These are phyloP conservation scores for Phengaris arion DNA, from an alignment of 2,888 invertebrate genomes.

Conservation along the genomic window DNA sequence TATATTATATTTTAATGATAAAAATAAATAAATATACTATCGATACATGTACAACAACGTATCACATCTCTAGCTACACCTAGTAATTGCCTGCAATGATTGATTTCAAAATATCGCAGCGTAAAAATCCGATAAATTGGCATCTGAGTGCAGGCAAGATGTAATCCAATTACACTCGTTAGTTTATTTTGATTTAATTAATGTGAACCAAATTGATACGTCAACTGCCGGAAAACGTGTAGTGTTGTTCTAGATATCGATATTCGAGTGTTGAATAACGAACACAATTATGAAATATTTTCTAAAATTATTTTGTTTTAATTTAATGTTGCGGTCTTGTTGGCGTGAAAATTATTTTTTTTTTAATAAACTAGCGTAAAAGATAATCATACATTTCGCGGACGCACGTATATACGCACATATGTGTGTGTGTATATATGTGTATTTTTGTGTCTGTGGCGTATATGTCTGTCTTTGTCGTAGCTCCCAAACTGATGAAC, in stretches of 20 bases:
- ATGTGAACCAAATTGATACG: constrained; percentile 17
- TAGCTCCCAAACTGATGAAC: too few species aligned
- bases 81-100: constrained; percentile 25
- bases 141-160: constrained; percentile 24
- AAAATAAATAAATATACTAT: background rate
- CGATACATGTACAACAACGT: background rate
- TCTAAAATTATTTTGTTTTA: background rate
- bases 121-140: constrained; percentile 28
- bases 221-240: constrained; percentile 5
- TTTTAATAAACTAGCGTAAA: too few species aligned
- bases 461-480: too few species aligned
- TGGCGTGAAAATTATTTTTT: background rate
- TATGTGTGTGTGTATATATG: too few species aligned
- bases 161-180: constrained; percentile 26
- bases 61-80: constrained; percentile 13
- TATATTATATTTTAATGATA: too few species aligned
- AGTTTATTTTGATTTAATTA: constrained; percentile 28
- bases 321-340: background rate
- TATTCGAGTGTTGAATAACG: constrained; percentile 10
- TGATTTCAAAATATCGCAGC: constrained; percentile 27
- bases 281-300: background rate
- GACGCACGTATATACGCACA: too few species aligned
- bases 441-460: too few species aligned
- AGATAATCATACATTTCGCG: too few species aligned
- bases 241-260: constrained; percentile 19